Percentiles rank a stretch among this genome's conserved stretches.
Conservation (phyloP, 2,797 vertebrate genomes). For the Sebastes taczanowskii region DNA sequence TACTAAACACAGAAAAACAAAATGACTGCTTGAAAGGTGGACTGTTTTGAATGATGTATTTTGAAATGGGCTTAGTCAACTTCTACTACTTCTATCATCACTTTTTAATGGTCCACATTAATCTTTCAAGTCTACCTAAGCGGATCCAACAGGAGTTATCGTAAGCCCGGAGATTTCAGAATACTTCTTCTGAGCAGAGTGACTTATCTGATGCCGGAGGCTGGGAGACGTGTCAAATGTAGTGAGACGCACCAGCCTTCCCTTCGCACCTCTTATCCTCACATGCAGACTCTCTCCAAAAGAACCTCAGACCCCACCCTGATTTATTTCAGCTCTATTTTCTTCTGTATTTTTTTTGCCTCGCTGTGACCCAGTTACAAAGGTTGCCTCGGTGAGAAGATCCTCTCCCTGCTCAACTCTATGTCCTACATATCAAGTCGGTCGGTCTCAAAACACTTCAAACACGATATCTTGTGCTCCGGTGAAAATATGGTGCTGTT, state of each 20-base stretch:
- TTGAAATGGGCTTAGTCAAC: conserved; percentile 45
- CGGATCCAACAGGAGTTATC: conserved; percentile 69
- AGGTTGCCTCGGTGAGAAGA: conserved; percentile 39
- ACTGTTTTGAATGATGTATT: conserved; percentile 36
- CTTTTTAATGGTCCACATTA: conserved; percentile 69
- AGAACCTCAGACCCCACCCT: conserved; percentile 31
- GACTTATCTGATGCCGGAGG: conserved; percentile 79
- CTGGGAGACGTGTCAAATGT: conserved; percentile 69
- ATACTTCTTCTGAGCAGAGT: conserved; percentile 52
- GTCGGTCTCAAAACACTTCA: conserved; percentile 24
- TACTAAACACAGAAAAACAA: conserved; percentile 6
- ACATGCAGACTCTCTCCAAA: conserved; percentile 49
- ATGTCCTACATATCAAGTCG: conserved; percentile 17
- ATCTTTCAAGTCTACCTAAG: conserved; percentile 73
- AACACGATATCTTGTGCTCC: background rate
- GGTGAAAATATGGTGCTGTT: background rate
- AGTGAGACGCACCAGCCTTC: conserved; percentile 52
- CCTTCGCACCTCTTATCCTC: conserved; percentile 65
- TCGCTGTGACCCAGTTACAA: conserved; percentile 47
- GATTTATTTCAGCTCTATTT: conserved; percentile 54
- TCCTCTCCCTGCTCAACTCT: conserved; percentile 15
- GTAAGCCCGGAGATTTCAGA: conserved; percentile 69
- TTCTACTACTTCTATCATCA: conserved; percentile 49
- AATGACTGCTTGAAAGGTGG: background rate
- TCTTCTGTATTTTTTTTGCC: background rate